Evolutionary conservation across 2,888 invertebrate species (phyloP).

Genomic region (Cryptus viduatorius): DNA sequence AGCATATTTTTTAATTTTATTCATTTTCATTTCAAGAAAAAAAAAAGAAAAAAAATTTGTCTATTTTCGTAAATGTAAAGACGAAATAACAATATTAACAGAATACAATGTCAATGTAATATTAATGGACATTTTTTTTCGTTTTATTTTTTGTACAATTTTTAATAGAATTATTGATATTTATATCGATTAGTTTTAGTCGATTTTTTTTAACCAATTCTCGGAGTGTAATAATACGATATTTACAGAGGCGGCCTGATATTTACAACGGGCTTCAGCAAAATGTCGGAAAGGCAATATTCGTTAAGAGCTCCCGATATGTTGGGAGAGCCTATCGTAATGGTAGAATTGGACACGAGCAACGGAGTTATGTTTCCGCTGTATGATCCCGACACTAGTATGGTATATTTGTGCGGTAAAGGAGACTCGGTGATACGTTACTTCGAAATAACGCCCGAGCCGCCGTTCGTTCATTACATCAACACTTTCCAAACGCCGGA

Average conservation of each 20-base stretch:
- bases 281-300: conserved; percentile 99
- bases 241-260: conserved; percentile 82
- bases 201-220: neutral
- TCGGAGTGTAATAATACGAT: conserved; percentile 30
- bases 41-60: too few species aligned
- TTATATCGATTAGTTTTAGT: too few species aligned
- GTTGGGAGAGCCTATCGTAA: conserved; percentile 94
- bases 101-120: too few species aligned
- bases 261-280: conserved; percentile 92
- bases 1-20: neutral
- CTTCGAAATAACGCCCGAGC: conserved; percentile 96
- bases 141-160: too few species aligned
- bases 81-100: neutral
- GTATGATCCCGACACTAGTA: conserved; percentile 97
- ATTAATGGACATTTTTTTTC: too few species aligned
- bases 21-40: neutral
- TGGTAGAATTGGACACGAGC: conserved; percentile 97
- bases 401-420: conserved; percentile 98
- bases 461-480: conserved; percentile 98
- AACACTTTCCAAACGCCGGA: conserved; percentile 99
- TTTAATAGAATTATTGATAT: neutral
- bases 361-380: conserved; percentile 99
- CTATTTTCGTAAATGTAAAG: neutral
- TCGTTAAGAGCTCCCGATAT: conserved; percentile 96
- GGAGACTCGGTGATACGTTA: conserved; percentile 99